Base-by-base conservation (phyloP, 2,113 vertebrate species). In the Nothocercus julius region DNA sequence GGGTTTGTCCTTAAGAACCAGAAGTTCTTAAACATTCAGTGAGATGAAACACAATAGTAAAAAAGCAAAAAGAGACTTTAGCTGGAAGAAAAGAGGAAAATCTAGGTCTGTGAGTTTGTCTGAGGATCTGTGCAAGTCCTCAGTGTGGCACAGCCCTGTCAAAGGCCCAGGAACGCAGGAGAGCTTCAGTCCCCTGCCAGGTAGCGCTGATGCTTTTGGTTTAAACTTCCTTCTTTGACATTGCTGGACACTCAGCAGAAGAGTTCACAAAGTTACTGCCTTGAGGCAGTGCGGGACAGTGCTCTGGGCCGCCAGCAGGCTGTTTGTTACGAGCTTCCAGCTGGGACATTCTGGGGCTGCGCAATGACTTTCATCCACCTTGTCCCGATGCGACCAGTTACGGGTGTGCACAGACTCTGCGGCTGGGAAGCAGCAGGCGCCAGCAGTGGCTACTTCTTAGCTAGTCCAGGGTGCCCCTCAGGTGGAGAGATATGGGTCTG, bases 401-500 rank as follows among this genome's bases (percentile, higher is more conserved):
- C 0, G 1, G 68, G 59, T 77, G 22, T 0, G 0, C 28, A 30
- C 10, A 21, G 62, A 44, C 21, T 27, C 19, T 49, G n/a, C 53
- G 13, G 0, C 19, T 30, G 28, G n/a, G 27, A 91, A 51, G n/a
- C 62, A 75, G 61, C 0, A 0, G 30, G 38, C 66, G 45, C 34
- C 66, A 32, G 54, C 54, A 32, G 28, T 58, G 54, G 54, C 54
- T 30, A 30, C 54, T 56, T 16, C 54, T 56, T 56, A 30, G 54
- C 54, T 56, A 56, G 54, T 30, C 17, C 5, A 11, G 15, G 28
- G 53, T 63, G 5, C 14, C n/a, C 45, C 15, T 27, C 0, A 2
- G 7, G 13, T 1, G 1, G 38, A 85, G 66, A 53, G n/a, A 11
- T 19, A 2, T 53, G 0, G 1, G 54, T 18, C 2, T 6, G 32